Percentiles rank a stretch among this genome's conserved stretches.
phyloP scores from a whole-genome alignment of 2,888 invertebrate species.

The Morinoia aosen region DNA sequence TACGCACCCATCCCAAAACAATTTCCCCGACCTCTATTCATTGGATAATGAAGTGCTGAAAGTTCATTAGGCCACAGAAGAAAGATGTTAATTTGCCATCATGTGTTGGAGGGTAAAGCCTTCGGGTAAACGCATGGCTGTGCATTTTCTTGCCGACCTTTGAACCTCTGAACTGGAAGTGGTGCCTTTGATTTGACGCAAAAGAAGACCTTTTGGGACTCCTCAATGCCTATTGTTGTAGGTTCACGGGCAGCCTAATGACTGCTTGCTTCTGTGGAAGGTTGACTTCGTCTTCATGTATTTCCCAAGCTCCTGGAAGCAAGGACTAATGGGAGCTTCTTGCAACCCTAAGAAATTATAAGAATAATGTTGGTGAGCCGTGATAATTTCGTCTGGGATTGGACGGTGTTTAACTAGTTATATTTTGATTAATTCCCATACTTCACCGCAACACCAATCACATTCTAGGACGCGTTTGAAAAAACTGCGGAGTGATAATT shows the following conservation, averaged over 20 bases:
- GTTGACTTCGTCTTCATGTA: not conserved
- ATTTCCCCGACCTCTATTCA: not conserved
- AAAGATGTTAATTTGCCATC: not conserved
- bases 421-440: not conserved
- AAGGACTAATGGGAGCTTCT: not conserved
- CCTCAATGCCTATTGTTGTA: conserved; percentile 9
- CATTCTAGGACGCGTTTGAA: not conserved
- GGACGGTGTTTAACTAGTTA: not conserved
- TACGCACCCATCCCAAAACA: not conserved
- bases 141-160: not conserved
- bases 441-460: not conserved
- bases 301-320: not conserved
- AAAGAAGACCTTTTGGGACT: conserved; percentile 14
- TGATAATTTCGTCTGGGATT: not conserved
- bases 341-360: not conserved
- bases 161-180: not conserved
- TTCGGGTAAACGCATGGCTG: not conserved
- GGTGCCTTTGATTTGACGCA: conserved; percentile 5
- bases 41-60: conserved; percentile 4
- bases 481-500: not conserved
- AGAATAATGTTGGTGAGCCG: not conserved
- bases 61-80: not conserved
- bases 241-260: conserved; percentile 7
- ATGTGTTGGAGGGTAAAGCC: not conserved
- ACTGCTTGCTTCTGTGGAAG: conserved; percentile 4